Evolutionary conservation across 2,113 vertebrate genomes (phyloP).

Genomic region (Panurus biarmicus): DNA sequence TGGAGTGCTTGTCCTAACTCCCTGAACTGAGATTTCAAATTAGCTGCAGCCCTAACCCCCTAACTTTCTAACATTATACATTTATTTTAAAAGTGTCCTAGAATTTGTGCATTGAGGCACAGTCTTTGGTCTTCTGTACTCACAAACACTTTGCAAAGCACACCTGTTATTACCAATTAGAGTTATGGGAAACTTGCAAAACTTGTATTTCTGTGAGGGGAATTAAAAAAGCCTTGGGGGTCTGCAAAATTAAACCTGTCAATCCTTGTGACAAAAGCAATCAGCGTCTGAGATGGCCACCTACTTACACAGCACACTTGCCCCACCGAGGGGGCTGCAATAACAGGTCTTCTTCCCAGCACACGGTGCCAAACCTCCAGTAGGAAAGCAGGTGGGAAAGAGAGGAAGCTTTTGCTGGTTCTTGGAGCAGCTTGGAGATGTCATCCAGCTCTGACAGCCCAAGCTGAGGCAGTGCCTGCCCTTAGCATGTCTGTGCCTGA

Average conservation of each 20-base stretch:
- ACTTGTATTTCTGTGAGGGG: not conserved
- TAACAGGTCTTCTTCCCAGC: not conserved
- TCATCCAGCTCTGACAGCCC: not conserved
- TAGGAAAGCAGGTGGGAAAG: not conserved
- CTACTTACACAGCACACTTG: not conserved
- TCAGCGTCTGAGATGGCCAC: not conserved
- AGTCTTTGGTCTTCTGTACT: not conserved
- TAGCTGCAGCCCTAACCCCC: not conserved
- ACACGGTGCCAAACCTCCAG: not conserved
- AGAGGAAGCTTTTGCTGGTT: not conserved
- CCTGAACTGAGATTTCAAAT: not conserved
- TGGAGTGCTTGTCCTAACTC: not conserved
- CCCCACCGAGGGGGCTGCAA: not conserved
- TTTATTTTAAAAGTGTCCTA: not conserved
- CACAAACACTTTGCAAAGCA: not conserved
- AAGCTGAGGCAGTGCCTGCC: not conserved
- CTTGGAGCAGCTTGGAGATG: not conserved
- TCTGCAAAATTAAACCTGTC: not conserved
- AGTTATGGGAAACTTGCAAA: not conserved
- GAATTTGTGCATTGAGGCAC: not conserved
- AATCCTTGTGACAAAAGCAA: not conserved
- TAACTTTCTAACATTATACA: not conserved
- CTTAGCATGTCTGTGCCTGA: not conserved
- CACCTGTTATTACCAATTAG: not conserved
- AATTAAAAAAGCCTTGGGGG: not conserved